Conservation (phyloP, 2,797 vertebrate species). For the Aselliscus stoliczkanus region DNA sequence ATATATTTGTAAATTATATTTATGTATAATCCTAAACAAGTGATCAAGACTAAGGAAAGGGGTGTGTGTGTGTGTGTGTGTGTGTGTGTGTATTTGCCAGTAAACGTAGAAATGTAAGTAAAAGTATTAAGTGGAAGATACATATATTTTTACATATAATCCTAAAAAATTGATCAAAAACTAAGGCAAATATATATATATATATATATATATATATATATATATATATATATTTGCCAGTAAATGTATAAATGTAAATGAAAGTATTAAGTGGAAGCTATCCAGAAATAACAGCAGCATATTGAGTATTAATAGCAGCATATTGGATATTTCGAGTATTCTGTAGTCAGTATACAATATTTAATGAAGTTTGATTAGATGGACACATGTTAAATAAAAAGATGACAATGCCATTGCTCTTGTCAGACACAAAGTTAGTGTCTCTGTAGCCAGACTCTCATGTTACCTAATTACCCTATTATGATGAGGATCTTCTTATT, state of each 20-base stretch:
- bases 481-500: neutral
- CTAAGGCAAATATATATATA: too few relatives aligned
- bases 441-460: accelerated
- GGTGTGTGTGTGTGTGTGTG: too few relatives aligned
- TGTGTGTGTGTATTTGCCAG: too few relatives aligned
- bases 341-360: neutral
- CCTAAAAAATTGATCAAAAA: too few relatives aligned
- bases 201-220: neutral
- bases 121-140: too few relatives aligned
- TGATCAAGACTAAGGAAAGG: too few relatives aligned
- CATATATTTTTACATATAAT: too few relatives aligned
- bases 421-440: neutral
- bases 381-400: neutral
- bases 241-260: neutral
- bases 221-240: neutral
- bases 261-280: neutral
- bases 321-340: neutral
- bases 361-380: neutral
- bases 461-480: neutral
- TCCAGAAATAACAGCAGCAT: neutral
- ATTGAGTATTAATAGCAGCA: neutral
- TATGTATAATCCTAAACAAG: too few relatives aligned
- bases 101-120: too few relatives aligned
- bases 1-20: too few relatives aligned
- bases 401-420: neutral